Base-by-base conservation (phyloP, 2,797 vertebrate genomes). In the Takifugu rubripes region DNA sequence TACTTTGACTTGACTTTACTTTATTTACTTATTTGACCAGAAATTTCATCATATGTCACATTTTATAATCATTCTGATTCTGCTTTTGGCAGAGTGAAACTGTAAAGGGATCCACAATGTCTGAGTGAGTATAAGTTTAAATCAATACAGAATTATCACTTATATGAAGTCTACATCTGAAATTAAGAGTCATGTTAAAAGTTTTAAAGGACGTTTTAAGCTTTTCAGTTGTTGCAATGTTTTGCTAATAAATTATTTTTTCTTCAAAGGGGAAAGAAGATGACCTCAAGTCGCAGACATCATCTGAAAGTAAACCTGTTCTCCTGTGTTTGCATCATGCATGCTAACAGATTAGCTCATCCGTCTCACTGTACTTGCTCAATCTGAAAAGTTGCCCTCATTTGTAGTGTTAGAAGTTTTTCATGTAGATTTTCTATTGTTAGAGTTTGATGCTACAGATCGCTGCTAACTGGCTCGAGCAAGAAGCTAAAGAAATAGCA, bases 221-320 rank as follows among this genome's bases (percentile, higher is more conserved):
- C 29, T 31, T 6, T 31, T 33, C 31, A 33, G 31, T 33, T 33
- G 31, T 33, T 33, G 31, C 31, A 33, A 33, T 10, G 2, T 40
- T 11, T 10, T 40, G 36, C 12, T 40, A 40, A 17, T n/a, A 17
- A 46, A 17, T 10, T 5, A 21, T n/a, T 2, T 46, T 46, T 46
- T n/a, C n/a, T 8, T 21, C 93, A 3, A 21, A 44, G 6, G 24
- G 46, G 46, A 25, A 48, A 48, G 21, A 48, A 48, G 21, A 21
- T 48, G 84, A 85, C 92, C 59, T 92, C 91, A 26, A 92, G 91
- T 86, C 92, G 93, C 61, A 90, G 90, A 75, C 92, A 92, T 81
- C 93, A 94, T 74, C 89, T 95, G 4, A 85, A 84, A 71, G 81
- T 85, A 36, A 60, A 1, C 3, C 14, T 44, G 2, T 33, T 33